A percentile compares a stretch with the other conserved stretches of the same genome.
These are phyloP conservation scores for Xylocopa sonorina DNA, from an alignment of 1,140 invertebrate species.

Conservation along the genomic window DNA sequence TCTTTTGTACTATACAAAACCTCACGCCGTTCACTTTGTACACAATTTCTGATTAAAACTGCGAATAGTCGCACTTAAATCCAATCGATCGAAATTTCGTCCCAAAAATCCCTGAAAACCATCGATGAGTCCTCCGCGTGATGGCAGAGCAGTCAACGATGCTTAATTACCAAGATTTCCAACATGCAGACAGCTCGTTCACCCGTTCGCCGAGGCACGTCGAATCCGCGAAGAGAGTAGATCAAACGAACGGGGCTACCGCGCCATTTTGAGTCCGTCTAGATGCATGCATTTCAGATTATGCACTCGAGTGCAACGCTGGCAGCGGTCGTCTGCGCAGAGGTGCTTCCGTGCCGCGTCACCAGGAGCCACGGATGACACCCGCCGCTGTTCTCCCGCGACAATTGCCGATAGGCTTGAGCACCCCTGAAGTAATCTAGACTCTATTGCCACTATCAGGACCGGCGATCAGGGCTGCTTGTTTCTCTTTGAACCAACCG, in stretches of 20 bases:
- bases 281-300: conserved; percentile 69
- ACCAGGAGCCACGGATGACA: not conserved
- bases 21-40: too few relatives aligned
- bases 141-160: not conserved
- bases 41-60: too few relatives aligned
- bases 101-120: not conserved
- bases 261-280: conserved; percentile 61
- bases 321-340: conserved; percentile 40
- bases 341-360: conserved; percentile 45
- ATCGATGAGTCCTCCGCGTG: too few relatives aligned
- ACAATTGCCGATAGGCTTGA: conserved; percentile 50
- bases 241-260: conserved; percentile 41
- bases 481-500: conserved; percentile 73
- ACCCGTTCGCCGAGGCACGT: not conserved
- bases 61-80: too few relatives aligned
- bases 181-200: not conserved
- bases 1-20: too few relatives aligned
- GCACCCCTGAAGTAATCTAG: conserved; percentile 74
- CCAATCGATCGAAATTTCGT: not conserved
- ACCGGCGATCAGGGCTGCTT: conserved; percentile 69
- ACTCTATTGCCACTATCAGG: conserved; percentile 73
- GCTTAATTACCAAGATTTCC: not conserved
- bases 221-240: conserved; percentile 24
- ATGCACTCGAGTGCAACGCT: conserved; percentile 50
- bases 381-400: not conserved